A percentile compares a stretch with the other conserved stretches of the same genome.
Conservation (phyloP, 2,797 vertebrate genomes). For the Siniperca obscura region DNA sequence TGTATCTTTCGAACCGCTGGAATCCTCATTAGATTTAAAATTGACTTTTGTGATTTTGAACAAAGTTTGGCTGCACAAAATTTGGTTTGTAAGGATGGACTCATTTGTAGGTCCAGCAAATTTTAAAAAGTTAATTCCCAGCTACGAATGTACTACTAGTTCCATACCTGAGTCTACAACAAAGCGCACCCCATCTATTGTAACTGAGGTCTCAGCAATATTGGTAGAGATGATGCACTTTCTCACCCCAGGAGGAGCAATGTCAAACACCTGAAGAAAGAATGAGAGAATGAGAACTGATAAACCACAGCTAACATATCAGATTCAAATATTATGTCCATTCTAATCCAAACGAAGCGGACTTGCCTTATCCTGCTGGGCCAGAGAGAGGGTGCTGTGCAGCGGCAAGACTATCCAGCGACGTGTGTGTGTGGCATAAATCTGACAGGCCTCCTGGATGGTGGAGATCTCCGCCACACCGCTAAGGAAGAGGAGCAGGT, state of each 20-base stretch:
- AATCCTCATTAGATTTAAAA: background rate
- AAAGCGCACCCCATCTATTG: conserved; percentile 94
- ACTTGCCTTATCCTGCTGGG: conserved; percentile 93
- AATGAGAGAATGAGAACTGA: background rate
- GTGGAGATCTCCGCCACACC: conserved; percentile 91
- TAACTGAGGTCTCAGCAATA: conserved; percentile 95
- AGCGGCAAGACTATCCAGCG: conserved; percentile 92
- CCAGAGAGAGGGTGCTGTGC: conserved; percentile 92
- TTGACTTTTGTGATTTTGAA: background rate
- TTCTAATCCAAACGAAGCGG: background rate
- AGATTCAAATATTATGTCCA: background rate
- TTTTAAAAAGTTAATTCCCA: background rate
- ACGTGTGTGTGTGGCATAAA: conserved; percentile 87
- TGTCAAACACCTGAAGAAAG: conserved; percentile 89
- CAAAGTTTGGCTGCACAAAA: background rate
- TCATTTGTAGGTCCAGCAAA: background rate
- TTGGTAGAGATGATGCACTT: conserved; percentile 97
- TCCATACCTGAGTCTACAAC: conserved; percentile 92
- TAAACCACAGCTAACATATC: background rate
- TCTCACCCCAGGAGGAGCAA: conserved; percentile 90
- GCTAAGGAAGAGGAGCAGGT: conserved; percentile 93
- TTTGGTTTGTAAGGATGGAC: background rate
- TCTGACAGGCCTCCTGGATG: conserved; percentile 89
- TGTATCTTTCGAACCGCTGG: background rate
- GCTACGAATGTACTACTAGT: background rate